A percentile compares a stretch with the other conserved stretches of the same genome.
phyloP scores from a whole-genome alignment of 2,888 invertebrate genomes.

The Eupithecia tripunctaria region DNA sequence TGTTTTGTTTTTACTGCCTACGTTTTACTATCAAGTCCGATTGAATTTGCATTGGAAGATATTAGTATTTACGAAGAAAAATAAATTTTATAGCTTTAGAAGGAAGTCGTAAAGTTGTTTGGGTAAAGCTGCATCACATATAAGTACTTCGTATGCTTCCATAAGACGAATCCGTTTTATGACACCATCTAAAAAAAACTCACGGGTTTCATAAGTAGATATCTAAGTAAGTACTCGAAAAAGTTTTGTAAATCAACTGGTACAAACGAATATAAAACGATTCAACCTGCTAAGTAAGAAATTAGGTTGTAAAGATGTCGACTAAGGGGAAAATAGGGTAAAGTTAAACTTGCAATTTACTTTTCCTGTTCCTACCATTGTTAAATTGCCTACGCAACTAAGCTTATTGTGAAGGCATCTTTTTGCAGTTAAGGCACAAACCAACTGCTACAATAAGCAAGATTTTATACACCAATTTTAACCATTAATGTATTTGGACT shows the following conservation, averaged over 20 bases:
- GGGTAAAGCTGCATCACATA: constrained; percentile 34
- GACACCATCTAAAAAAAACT: constrained; percentile 24
- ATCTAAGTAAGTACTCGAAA: not conserved
- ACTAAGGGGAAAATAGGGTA: constrained; percentile 38
- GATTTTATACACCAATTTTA: not conserved
- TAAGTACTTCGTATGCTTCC: constrained; percentile 16
- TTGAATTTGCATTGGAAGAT: constrained; percentile 31
- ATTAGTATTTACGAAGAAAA: constrained; percentile 33
- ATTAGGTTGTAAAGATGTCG: constrained; percentile 11
- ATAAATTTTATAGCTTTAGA: constrained; percentile 40
- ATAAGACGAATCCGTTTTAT: constrained; percentile 16
- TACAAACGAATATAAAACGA: not conserved
- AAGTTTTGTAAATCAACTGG: not conserved
- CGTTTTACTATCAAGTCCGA: constrained; percentile 25
- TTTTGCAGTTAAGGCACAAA: constrained; percentile 4
- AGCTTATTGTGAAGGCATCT: constrained; percentile 26
- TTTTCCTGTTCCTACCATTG: constrained; percentile 9
- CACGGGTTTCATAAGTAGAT: constrained; percentile 4
- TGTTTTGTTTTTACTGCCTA: constrained; percentile 27
- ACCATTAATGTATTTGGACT: not conserved
- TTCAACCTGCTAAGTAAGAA: not conserved
- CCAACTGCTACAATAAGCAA: not conserved
- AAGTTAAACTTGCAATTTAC: constrained; percentile 44
- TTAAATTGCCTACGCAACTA: constrained; percentile 12
- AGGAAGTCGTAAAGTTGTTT: constrained; percentile 44